Conservation (phyloP, 1,140 invertebrate genomes). For the Drosophila lini region DNA sequence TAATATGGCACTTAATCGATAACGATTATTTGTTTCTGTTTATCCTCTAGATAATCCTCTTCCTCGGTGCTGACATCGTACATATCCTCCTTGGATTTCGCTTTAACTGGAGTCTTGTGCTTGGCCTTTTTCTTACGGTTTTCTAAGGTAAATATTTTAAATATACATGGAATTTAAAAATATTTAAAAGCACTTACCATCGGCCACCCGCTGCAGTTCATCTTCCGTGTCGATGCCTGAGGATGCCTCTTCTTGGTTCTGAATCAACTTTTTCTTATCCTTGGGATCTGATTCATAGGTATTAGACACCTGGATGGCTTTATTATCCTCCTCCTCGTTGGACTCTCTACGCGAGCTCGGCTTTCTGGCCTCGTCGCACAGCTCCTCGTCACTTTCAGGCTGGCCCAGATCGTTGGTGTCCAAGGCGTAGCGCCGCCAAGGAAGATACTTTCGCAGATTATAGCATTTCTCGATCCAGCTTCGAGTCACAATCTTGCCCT, state of each 20-base stretch:
- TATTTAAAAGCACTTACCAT: conserved; percentile 38
- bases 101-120: conserved; percentile 1
- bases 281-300: not conserved
- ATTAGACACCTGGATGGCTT: not conserved
- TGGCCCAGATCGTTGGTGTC: conserved; percentile 84
- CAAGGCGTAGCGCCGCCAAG: conserved; percentile 89
- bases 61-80: conserved; percentile 73
- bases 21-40: conserved; percentile 20
- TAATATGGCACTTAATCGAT: not conserved
- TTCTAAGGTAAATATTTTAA: conserved; percentile 17
- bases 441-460: conserved; percentile 87
- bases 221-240: conserved; percentile 86
- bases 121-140: conserved; percentile 28
- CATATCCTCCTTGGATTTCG: conserved; percentile 36
- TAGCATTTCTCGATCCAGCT: conserved; percentile 91
- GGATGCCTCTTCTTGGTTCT: conserved; percentile 13
- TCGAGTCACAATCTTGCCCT: conserved; percentile 89
- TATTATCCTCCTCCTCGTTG: conserved; percentile 6
- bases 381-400: conserved; percentile 86
- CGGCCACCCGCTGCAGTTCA: conserved; percentile 85
- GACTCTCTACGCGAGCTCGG: conserved; percentile 20
- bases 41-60: conserved; percentile 64
- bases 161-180: not conserved
- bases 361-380: conserved; percentile 79
- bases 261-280: not conserved